A percentile compares a stretch with the other conserved stretches of the same genome.
Conservation (phyloP, 2,888 invertebrate species). For the Drosophila glabriapex region DNA sequence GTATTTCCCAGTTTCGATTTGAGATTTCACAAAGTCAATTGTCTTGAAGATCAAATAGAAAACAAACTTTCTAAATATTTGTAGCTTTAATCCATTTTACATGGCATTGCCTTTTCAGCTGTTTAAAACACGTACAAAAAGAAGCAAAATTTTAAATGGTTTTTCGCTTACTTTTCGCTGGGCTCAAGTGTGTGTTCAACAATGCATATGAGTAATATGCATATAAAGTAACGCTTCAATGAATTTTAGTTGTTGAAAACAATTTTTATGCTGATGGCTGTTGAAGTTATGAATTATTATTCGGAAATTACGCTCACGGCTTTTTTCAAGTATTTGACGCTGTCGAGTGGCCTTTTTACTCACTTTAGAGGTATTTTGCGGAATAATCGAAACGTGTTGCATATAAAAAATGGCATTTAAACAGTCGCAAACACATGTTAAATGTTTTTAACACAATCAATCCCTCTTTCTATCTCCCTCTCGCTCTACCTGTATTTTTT, state of each 20-base stretch:
- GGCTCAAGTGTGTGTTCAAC: conserved; percentile 52
- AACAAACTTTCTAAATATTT: neutral
- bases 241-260: conserved; percentile 60
- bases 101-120: neutral
- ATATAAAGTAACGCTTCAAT: conserved; percentile 52
- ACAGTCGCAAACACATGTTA: conserved; percentile 42
- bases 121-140: neutral
- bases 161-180: conserved; percentile 14
- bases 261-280: conserved; percentile 43
- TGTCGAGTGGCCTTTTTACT: conserved; percentile 50
- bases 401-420: conserved; percentile 23
- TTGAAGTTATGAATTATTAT: conserved; percentile 50
- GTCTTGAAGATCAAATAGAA: neutral
- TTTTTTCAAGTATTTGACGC: conserved; percentile 58
- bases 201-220: conserved; percentile 64
- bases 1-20: neutral
- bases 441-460: conserved; percentile 21
- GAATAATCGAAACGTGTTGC: conserved; percentile 45
- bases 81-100: neutral
- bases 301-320: conserved; percentile 51
- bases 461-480: neutral
- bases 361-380: conserved; percentile 53
- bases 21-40: neutral
- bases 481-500: neutral
- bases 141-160: neutral